phyloP scores from a whole-genome alignment of 1,140 invertebrate species.

The Lasioglossum baleicum region DNA sequence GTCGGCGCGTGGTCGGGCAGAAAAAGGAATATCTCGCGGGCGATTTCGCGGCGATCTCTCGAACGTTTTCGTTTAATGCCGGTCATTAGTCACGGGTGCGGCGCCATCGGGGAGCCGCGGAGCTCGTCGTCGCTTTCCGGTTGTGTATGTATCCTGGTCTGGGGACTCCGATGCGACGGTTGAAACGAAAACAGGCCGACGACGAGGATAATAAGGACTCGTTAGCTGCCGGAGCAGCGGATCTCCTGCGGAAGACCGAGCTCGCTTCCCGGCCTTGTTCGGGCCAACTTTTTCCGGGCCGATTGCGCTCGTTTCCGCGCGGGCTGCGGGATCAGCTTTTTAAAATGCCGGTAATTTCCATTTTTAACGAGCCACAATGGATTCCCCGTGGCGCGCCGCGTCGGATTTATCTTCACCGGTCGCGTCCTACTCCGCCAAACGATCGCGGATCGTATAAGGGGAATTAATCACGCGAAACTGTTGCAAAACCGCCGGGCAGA shows the following conservation, averaged over 20 bases:
- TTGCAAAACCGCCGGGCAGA: not conserved
- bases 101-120: slow-evolving; percentile 9
- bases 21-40: not conserved
- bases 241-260: slow-evolving; percentile 11
- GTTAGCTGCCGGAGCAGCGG: slow-evolving; percentile 37
- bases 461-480: slow-evolving; percentile 39
- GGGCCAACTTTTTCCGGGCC: slow-evolving; percentile 43
- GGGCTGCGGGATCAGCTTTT: slow-evolving; percentile 38
- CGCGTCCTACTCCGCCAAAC: not conserved
- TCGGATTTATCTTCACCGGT: slow-evolving; percentile 37
- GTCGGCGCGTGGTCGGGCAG: not conserved
- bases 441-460: slow-evolving; percentile 20
- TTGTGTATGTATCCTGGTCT: slow-evolving; percentile 1
- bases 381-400: slow-evolving; percentile 12
- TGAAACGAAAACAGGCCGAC: slow-evolving; percentile 38
- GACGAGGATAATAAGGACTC: slow-evolving; percentile 61
- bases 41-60: not conserved
- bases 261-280: slow-evolving; percentile 29
- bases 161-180: not conserved
- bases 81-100: slow-evolving; percentile 57
- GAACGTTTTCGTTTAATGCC: slow-evolving; percentile 59
- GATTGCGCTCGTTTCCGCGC: slow-evolving; percentile 40
- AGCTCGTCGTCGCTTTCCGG: slow-evolving; percentile 1
- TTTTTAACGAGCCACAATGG: slow-evolving; percentile 42
- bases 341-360: slow-evolving; percentile 49